Conservation (phyloP, 2,888 invertebrate genomes). For the Helicoverpa assulta region DNA sequence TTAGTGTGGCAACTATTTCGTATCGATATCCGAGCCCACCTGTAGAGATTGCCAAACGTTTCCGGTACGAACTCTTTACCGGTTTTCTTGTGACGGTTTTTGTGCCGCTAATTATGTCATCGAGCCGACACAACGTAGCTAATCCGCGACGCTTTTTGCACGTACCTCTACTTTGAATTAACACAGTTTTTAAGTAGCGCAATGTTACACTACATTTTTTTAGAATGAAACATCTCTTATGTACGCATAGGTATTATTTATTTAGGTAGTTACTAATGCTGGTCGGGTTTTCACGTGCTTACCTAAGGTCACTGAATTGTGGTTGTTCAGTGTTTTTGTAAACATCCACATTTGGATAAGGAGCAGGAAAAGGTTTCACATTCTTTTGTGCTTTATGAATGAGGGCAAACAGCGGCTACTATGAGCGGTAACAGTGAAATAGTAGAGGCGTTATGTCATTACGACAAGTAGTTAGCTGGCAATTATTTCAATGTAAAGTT, state of each 20-base stretch:
- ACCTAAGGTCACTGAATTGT: neutral
- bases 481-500: slow-evolving; percentile 73
- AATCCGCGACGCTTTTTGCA: slow-evolving; percentile 29
- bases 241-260: slow-evolving; percentile 13
- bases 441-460: slow-evolving; percentile 38
- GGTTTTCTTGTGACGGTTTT: slow-evolving; percentile 74
- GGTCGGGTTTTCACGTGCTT: neutral
- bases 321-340: neutral
- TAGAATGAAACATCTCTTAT: neutral
- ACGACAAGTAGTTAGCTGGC: slow-evolving; percentile 34
- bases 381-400: slow-evolving; percentile 8
- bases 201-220: neutral
- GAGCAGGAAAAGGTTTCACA: slow-evolving; percentile 11
- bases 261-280: slow-evolving; percentile 13
- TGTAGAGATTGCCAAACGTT: slow-evolving; percentile 79
- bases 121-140: slow-evolving; percentile 53
- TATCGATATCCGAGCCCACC: slow-evolving; percentile 72
- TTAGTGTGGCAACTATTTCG: slow-evolving; percentile 66
- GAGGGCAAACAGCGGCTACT: slow-evolving; percentile 3
- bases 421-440: slow-evolving; percentile 20
- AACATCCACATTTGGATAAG: slow-evolving; percentile 1
- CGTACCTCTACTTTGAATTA: slow-evolving; percentile 38
- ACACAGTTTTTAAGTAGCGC: slow-evolving; percentile 40
- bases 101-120: slow-evolving; percentile 75
- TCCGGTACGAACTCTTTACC: slow-evolving; percentile 80